These are phyloP conservation scores for Miniopterus natalensis DNA, from an alignment of 2,113 vertebrate species.

Conservation along the genomic window DNA sequence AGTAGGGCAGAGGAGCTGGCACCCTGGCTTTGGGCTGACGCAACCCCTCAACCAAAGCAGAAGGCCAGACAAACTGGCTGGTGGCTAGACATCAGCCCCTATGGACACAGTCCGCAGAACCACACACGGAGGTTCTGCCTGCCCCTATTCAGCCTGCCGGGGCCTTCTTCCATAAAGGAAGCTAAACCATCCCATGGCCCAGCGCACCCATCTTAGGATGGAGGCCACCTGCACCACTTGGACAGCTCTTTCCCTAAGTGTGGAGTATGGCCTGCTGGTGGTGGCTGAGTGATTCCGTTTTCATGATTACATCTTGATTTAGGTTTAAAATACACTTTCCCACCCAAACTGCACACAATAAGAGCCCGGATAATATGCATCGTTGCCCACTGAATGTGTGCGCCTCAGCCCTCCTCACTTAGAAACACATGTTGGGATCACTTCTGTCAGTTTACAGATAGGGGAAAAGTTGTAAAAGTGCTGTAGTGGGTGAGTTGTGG, in stretches of 20 bases:
- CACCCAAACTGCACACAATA: background rate
- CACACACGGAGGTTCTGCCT: too few relatives aligned
- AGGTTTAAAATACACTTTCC: background rate
- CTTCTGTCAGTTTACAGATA: background rate
- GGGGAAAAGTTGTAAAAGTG: fast-evolving
- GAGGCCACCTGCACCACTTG: background rate
- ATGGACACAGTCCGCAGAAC: too few relatives aligned
- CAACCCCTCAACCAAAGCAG: background rate
- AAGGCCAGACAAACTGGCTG: too few relatives aligned
- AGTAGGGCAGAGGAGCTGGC: background rate
- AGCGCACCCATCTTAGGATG: fast-evolving
- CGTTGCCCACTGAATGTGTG: fast-evolving
- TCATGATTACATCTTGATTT: background rate
- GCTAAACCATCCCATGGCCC: background rate
- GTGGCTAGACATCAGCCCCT: too few relatives aligned
- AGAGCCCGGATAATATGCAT: fast-evolving
- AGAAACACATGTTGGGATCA: background rate
- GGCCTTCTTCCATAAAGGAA: background rate
- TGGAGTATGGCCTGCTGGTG: background rate
- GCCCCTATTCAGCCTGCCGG: fast-evolving
- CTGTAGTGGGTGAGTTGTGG: background rate
- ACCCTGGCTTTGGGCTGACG: background rate
- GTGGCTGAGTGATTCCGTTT: background rate
- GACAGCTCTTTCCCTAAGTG: background rate
- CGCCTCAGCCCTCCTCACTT: fast-evolving